Evolutionary conservation across 35 echinoderm and acorn worm species (phyloP), one percentile per base, ranked within the genome.

Genomic region (Holothuria glaberrima): DNA sequence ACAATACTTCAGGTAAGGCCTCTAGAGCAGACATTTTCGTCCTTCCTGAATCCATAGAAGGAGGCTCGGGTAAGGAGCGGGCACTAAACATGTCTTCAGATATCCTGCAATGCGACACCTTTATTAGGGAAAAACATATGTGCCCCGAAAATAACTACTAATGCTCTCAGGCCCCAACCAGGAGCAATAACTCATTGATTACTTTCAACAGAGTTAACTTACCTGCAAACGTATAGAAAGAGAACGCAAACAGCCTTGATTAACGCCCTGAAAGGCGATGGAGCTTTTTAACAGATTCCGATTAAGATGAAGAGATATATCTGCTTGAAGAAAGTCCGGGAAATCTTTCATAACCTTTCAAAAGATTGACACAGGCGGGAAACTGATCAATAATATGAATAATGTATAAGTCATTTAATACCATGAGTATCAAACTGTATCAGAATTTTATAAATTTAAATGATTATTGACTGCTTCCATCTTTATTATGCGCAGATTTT

Each of bases 271-370:
- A 38, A 99, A 98, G 38, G 88, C 93, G 17, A 82, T 65, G 17
- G 90, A 93, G 75, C 89, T 92, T 52, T 87, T 88, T 30, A 99
- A 86, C 26, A 99, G 89, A 86, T 95, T 99, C 19, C 97, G 90
- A 64, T 99, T 99, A 30, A 99, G 90, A 91, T 99, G 97, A 0
- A 99, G 83, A 0, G 91, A 95, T 35, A 95, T 94, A 80, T 99
- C 97, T 32, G 97, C 97, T 80, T 99, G 97, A 3, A 99, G 86
- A 68, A 95, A 99, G 61, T 99, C 97, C 20, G 97, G 97, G 89
- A 99, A 99, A n/a, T 93, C 91, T 29, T 90, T 88, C 97, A 99
- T 99, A 26, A 99, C 97, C 97, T 99, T 30, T 6, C 32, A 56
- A 72, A 91, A 54, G 50, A 54, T 69, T 69, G 66, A 69, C 25